Conservation (phyloP, 2,888 invertebrate species). For the Smittia sp. region DNA sequence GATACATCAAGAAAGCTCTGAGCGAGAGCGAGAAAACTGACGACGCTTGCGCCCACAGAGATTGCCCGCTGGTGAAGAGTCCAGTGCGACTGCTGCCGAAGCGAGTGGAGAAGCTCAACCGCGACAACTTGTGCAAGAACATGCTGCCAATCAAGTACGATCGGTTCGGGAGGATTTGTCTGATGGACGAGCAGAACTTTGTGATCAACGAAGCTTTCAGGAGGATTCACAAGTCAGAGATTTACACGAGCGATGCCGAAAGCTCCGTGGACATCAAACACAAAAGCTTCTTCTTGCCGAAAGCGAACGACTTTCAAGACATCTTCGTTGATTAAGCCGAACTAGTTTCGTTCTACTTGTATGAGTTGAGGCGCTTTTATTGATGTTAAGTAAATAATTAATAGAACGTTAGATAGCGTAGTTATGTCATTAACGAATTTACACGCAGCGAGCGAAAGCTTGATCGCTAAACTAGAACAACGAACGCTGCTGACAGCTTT, state of each 20-base stretch:
- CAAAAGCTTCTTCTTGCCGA: conserved; percentile 25
- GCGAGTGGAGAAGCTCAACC: background rate
- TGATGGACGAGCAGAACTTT: conserved; percentile 43
- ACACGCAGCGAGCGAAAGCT: too few relatives aligned
- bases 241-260: conserved; percentile 19
- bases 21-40: conserved; percentile 26
- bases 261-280: conserved; percentile 32
- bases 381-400: background rate
- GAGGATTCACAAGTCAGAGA: background rate
- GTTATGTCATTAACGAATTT: too few relatives aligned
- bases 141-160: conserved; percentile 54
- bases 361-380: background rate
- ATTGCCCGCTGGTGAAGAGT: conserved; percentile 31
- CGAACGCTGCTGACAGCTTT: too few relatives aligned
- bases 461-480: too few relatives aligned
- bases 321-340: conserved; percentile 28
- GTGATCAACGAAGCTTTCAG: conserved; percentile 23
- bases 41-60: conserved; percentile 15
- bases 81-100: background rate
- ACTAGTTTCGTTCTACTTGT: background rate
- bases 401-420: background rate
- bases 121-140: conserved; percentile 52
- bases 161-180: conserved; percentile 52
- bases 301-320: conserved; percentile 29
- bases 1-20: background rate